These are phyloP conservation scores for Macrophya alboannulata DNA, from an alignment of 2,888 invertebrate species.

Conservation along the genomic window DNA sequence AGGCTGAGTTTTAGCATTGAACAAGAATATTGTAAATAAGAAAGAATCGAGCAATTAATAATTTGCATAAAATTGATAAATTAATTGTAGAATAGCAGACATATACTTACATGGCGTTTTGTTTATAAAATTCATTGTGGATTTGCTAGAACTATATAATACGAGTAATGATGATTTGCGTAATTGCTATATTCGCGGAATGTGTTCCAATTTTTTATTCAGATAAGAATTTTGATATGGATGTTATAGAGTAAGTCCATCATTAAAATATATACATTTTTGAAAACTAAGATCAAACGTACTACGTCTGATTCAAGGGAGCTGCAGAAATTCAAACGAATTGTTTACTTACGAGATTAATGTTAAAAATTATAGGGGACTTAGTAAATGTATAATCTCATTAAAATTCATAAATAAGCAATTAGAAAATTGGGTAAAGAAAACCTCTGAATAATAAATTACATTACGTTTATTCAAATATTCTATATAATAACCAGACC, in stretches of 20 bases:
- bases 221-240: background rate
- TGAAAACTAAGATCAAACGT: background rate
- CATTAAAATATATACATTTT: background rate
- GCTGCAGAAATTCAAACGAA: background rate
- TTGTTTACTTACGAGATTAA: background rate
- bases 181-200: background rate
- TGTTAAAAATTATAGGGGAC: background rate
- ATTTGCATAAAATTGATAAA: slow-evolving; percentile 15
- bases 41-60: background rate
- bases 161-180: background rate
- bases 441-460: background rate
- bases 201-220: background rate
- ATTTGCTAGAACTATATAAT: background rate
- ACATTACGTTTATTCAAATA: slow-evolving; percentile 20
- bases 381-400: background rate
- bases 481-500: slow-evolving; percentile 19
- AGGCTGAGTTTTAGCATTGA: slow-evolving; percentile 42
- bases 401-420: background rate
- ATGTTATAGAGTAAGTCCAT: background rate
- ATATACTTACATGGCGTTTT: background rate
- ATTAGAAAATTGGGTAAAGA: background rate
- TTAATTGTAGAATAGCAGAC: background rate
- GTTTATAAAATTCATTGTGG: background rate
- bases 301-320: background rate
- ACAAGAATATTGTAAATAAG: slow-evolving; percentile 38